Evolutionary conservation across 2,113 vertebrate genomes (phyloP), one percentile per base, ranked within the genome.

Genomic region (Desmodus rotundus): DNA sequence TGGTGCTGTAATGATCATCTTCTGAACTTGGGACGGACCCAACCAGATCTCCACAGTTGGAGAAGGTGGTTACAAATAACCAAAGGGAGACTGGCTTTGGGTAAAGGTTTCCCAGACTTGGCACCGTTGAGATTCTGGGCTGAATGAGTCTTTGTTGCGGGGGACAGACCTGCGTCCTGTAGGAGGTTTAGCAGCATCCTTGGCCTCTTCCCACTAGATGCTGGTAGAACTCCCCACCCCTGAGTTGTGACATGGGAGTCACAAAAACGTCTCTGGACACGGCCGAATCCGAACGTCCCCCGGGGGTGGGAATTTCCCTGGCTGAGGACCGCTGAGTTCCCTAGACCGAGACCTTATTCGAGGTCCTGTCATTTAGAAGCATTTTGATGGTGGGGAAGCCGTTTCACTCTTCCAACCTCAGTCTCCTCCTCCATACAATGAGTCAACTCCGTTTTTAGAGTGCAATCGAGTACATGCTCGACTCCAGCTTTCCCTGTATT

Each of bases 21-120:
- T 70, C 47, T 38, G 52, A 78, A 11, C 45, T 56, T 41, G 58
- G 22, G 17, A 31, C 20, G 8, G 3, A 11, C 26, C n/a, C 16
- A 2, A 0, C 5, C 20, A 41, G 22, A 13, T 50, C 28, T n/a
- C 3, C 65, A 38, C 5, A 12, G 15, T 14, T 36, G 1, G 13
- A 15, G 4, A 17, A 19, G 19, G 12, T 26, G n/a, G 6, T 36
- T 31, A 28, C 28, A 28, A 31, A 33, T 54, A 76, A 73, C 8
- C 43, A 54, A 36, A 82, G 7, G 78, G 61, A 20, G 13, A 10
- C 10, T 10, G 9, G 12, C 26, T 81, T 45, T 17, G 16, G 61
- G 7, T n/a, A 20, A 22, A 33, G 28, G 6, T 56, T 87, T 47
- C 72, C 65, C 17, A 22, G 6, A n/a, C 17, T 74, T 4, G 2